These are phyloP conservation scores for Aix galericulata DNA, from an alignment of 2,113 vertebrate genomes.

Conservation along the genomic window DNA sequence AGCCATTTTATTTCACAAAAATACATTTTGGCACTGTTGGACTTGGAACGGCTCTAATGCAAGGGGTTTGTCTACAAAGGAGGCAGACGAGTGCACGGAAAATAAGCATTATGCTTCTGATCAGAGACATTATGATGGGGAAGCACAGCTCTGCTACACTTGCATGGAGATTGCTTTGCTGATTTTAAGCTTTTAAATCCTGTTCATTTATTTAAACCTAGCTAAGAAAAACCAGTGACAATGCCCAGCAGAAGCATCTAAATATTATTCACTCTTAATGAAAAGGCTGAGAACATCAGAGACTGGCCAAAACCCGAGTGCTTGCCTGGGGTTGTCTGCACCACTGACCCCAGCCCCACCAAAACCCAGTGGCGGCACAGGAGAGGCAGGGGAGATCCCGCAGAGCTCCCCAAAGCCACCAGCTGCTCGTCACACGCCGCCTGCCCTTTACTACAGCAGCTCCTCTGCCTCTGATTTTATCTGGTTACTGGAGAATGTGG, in stretches of 20 bases:
- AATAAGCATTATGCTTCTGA: background rate
- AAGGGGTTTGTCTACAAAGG: background rate
- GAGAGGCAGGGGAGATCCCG: background rate
- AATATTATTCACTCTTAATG: background rate
- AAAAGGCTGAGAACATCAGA: background rate
- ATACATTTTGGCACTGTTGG: slow-evolving; percentile 29
- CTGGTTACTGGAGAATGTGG: background rate
- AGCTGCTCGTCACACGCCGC: background rate
- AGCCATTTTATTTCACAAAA: slow-evolving; percentile 65
- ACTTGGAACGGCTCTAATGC: background rate
- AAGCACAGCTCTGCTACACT: background rate
- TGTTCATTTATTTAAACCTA: background rate
- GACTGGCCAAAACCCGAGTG: fast-evolving
- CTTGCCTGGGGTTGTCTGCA: background rate
- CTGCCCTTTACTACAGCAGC: background rate
- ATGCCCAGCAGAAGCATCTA: background rate
- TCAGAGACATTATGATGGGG: background rate
- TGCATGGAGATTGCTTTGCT: background rate
- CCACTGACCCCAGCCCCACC: background rate
- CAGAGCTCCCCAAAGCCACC: background rate
- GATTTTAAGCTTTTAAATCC: background rate
- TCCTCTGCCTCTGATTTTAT: slow-evolving; percentile 10
- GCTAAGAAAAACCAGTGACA: background rate
- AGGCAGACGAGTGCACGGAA: background rate
- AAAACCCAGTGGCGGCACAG: background rate